Percentiles rank a stretch among this genome's conserved stretches.
These are phyloP conservation scores for Euschistus heros DNA, from an alignment of 1,140 invertebrate genomes.

Conservation along the genomic window DNA sequence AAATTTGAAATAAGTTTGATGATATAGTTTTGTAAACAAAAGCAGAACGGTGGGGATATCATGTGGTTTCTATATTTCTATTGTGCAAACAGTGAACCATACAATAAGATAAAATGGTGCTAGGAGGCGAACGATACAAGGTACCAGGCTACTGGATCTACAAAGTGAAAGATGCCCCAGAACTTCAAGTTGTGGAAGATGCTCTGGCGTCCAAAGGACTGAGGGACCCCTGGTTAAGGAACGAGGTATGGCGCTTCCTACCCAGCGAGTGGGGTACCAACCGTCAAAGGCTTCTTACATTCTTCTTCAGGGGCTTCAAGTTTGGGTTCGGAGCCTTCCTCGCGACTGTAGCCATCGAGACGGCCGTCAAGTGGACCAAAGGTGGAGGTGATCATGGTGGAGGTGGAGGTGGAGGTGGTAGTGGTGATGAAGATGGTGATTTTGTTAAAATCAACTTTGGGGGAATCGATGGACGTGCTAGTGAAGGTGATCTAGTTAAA, in stretches of 20 bases:
- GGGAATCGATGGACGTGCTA: too few relatives aligned
- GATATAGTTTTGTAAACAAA: too few relatives aligned
- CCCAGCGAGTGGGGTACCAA: conserved; percentile 40
- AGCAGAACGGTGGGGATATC: too few relatives aligned
- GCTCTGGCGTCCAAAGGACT: conserved; percentile 55
- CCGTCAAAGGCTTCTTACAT: conserved; percentile 31
- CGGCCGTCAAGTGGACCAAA: conserved; percentile 27
- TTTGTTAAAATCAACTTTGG: too few relatives aligned
- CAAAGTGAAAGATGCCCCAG: conserved; percentile 54
- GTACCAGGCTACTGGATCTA: conserved; percentile 59
- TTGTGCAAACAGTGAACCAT: too few relatives aligned
- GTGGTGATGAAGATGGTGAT: too few relatives aligned
- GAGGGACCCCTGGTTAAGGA: conserved; percentile 75
- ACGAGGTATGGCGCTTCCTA: conserved; percentile 67
- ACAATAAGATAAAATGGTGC: too few relatives aligned
- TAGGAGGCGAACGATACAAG: conserved; percentile 36
- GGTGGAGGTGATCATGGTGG: neutral
- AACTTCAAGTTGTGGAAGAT: conserved; percentile 48
- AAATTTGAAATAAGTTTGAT: too few relatives aligned
- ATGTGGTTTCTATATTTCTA: too few relatives aligned
- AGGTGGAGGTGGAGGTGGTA: neutral
- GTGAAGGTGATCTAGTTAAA: too few relatives aligned
- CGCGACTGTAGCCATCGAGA: conserved; percentile 49
- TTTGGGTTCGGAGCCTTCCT: conserved; percentile 50
- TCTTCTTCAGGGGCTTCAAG: conserved; percentile 48